Base-by-base conservation (phyloP, 2,797 vertebrate species). In the Danio kyathit region DNA sequence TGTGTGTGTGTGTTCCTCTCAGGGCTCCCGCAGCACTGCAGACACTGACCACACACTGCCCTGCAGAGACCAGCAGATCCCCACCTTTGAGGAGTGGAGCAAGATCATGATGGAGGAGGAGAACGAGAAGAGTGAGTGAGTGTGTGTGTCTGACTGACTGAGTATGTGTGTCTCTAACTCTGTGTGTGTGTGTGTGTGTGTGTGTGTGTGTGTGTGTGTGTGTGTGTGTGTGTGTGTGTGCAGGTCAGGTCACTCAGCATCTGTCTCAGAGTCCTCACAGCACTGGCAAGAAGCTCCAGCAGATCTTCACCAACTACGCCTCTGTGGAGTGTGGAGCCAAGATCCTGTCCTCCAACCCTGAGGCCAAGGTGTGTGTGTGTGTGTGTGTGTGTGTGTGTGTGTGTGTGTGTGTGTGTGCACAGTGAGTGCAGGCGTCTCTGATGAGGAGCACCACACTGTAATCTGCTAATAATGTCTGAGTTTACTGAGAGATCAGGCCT, bases 311-410 rank as follows among this genome's bases (percentile, higher is more conserved):
- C 92, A 99, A 99, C 88, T 99, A 99, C 12, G 97, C 97, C 9
- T 99, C 97, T 29, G 97, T 99, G 29, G 97, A 99, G 89, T 99
- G 97, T 88, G 97, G 97, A 82, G 97, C 97, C 80, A 99, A 99
- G 92, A 96, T 99, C 87, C 91, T 99, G 75, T 96, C 97, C 38
- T 92, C 97, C 21, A 99, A 98, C 89, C 94, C 96, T 9, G 97
- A 98, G 87, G 96, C 97, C 80, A 98, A 99, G 96, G 97, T 69
- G 5, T 1, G 17, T 1, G 10, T 19, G 13, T 19, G 8, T 78
- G n/a, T 66, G 44, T 44, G n/a, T 79, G 29, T 12, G 29, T 60
- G 3, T 52, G 19, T 49, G 12, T 38, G 49, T 21, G 11, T 2
- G n/a, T 51, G 21, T 71, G 29, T 21, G 49, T 56, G 3, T 51